phyloP scores from a whole-genome alignment of 2,113 vertebrate genomes.

The Eulemur macaco region DNA sequence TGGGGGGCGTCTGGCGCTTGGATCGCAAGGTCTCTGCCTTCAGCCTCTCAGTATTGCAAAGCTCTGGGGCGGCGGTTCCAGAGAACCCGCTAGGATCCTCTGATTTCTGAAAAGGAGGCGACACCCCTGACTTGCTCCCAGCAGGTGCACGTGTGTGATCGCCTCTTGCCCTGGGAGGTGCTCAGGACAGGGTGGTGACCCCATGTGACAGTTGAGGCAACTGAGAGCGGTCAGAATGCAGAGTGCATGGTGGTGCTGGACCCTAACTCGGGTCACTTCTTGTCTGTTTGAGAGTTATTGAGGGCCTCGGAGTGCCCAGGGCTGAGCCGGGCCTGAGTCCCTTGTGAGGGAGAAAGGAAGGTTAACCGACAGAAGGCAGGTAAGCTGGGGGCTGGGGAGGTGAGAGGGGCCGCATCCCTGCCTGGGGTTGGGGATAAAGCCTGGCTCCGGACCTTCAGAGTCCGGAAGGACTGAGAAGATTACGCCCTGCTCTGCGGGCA shows the following conservation, averaged over 20 bases:
- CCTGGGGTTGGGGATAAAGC: too few relatives aligned
- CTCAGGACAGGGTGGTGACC: neutral
- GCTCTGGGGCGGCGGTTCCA: neutral
- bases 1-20: neutral
- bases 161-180: neutral
- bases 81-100: neutral
- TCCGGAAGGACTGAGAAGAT: neutral
- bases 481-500: neutral
- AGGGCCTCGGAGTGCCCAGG: neutral
- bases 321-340: too few relatives aligned
- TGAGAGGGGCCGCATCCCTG: neutral
- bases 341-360: neutral
- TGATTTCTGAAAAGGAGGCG: neutral
- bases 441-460: neutral
- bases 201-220: neutral
- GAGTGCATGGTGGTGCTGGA: neutral
- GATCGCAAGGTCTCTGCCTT: neutral
- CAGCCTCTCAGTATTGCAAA: neutral
- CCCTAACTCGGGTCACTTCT: neutral
- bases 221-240: neutral
- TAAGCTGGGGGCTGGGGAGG: neutral
- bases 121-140: too few relatives aligned
- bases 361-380: neutral
- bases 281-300: neutral
- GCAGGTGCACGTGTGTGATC: neutral